Conservation (phyloP, 1,140 invertebrate genomes). For the Heliconius hewitsoni region DNA sequence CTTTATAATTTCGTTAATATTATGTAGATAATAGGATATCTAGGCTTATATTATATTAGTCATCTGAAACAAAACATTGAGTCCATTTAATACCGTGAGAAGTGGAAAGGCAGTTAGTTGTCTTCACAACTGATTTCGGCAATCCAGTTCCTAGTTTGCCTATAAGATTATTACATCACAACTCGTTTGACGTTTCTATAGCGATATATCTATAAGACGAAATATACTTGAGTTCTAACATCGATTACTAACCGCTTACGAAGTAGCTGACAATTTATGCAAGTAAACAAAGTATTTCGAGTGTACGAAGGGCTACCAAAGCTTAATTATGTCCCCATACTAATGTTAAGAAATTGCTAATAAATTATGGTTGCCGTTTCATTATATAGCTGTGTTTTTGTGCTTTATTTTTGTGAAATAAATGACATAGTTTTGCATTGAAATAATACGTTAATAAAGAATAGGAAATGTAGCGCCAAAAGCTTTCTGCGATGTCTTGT, state of each 20-base stretch:
- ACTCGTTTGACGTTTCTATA: slow-evolving; percentile 29
- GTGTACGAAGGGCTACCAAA: neutral
- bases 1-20: neutral
- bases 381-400: neutral
- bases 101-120: slow-evolving; percentile 13
- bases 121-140: slow-evolving; percentile 15
- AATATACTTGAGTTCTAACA: slow-evolving; percentile 32
- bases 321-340: neutral
- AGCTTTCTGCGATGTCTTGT: neutral
- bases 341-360: neutral
- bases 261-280: slow-evolving; percentile 39
- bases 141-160: slow-evolving; percentile 3
- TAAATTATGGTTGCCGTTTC: neutral
- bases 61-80: neutral
- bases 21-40: neutral
- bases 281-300: slow-evolving; percentile 29
- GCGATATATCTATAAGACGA: slow-evolving; percentile 32
- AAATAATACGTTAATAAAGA: neutral
- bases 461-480: neutral
- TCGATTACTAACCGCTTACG: slow-evolving; percentile 30
- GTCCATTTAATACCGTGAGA: slow-evolving; percentile 5
- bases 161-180: slow-evolving; percentile 18
- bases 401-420: neutral
- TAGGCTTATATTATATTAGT: neutral
- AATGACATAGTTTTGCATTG: neutral